Evolutionary conservation across 2,888 invertebrate species (phyloP).

Genomic region (Chydorus sphaericus): DNA sequence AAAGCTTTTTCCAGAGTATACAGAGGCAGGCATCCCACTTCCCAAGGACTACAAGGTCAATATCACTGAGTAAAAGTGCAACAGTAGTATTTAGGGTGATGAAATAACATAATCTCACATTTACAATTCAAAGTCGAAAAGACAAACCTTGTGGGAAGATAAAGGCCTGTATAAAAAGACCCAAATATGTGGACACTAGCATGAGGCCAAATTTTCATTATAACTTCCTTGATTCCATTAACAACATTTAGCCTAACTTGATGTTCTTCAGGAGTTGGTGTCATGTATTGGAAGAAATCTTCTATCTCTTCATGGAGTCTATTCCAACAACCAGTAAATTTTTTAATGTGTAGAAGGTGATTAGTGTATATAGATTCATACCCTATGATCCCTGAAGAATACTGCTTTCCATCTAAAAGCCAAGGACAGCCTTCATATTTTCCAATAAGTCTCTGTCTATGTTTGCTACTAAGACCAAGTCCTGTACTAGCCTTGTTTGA

Average conservation of each 20-base stretch:
- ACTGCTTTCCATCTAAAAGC: constrained; percentile 59
- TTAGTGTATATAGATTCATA: constrained; percentile 35
- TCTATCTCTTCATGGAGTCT: constrained; percentile 94
- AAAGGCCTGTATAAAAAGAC: constrained; percentile 91
- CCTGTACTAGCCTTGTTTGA: constrained; percentile 71
- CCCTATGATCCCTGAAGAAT: constrained; percentile 72
- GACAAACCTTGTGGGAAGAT: constrained; percentile 81
- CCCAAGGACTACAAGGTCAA: constrained; percentile 53
- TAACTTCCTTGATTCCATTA: constrained; percentile 70
- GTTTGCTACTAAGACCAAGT: constrained; percentile 61
- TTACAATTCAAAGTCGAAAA: constrained; percentile 10
- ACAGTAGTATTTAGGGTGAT: not conserved
- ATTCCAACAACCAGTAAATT: not conserved
- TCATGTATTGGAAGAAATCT: constrained; percentile 90
- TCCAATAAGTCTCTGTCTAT: constrained; percentile 65
- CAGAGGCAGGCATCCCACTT: constrained; percentile 76
- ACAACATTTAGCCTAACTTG: constrained; percentile 76
- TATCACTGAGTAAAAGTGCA: constrained; percentile 41
- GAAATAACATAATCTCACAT: not conserved
- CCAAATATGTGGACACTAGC: constrained; percentile 95
- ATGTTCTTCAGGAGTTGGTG: constrained; percentile 82
- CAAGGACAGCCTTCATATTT: constrained; percentile 84
- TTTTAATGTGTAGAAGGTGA: not conserved
- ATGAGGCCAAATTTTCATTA: constrained; percentile 78
- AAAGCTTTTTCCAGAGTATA: constrained; percentile 82